These are phyloP conservation scores for Notolabrus celidotus DNA, from an alignment of 2,797 vertebrate species.

Conservation along the genomic window DNA sequence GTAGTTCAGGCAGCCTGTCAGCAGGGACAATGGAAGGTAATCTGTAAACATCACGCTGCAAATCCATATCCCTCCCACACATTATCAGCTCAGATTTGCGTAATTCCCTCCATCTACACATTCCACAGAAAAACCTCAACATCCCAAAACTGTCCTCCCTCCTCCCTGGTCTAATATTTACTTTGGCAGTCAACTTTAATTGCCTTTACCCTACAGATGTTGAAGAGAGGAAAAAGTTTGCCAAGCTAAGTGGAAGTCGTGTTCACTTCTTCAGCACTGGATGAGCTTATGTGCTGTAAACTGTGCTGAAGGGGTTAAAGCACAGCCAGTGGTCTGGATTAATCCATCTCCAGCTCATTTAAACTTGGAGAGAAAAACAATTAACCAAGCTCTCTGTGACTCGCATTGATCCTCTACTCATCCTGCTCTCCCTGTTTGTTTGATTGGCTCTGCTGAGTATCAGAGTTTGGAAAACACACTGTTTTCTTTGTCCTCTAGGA, in stretches of 20 bases:
- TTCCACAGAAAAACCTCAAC: slow-evolving; percentile 48
- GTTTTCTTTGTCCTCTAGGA: slow-evolving; percentile 26
- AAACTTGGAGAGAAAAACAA: slow-evolving; percentile 57
- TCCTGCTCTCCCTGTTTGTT: slow-evolving; percentile 11
- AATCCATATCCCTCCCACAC: slow-evolving; percentile 43
- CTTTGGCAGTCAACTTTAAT: slow-evolving; percentile 43
- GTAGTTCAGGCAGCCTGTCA: slow-evolving; percentile 33
- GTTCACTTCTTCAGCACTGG: slow-evolving; percentile 3
- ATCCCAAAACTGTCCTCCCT: slow-evolving; percentile 41
- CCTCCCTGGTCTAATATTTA: slow-evolving; percentile 55
- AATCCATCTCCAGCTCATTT: slow-evolving; percentile 52
- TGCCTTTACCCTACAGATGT: slow-evolving; percentile 39
- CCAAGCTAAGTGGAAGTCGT: slow-evolving; percentile 24
- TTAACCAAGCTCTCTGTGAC: slow-evolving; percentile 42
- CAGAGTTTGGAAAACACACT: slow-evolving; percentile 2
- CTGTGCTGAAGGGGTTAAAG: slow-evolving; percentile 34
- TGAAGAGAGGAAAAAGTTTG: slow-evolving; percentile 40
- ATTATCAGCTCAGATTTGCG: slow-evolving; percentile 48
- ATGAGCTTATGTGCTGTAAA: slow-evolving; percentile 22
- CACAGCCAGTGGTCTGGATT: slow-evolving; percentile 32
- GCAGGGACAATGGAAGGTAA: slow-evolving; percentile 42
- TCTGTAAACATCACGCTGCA: slow-evolving; percentile 49
- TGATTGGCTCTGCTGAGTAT: slow-evolving; percentile 19
- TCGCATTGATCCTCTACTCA: slow-evolving; percentile 50
- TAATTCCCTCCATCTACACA: slow-evolving; percentile 37